Conservation (phyloP, 2,113 vertebrate genomes). For the Oreamnos americanus region DNA sequence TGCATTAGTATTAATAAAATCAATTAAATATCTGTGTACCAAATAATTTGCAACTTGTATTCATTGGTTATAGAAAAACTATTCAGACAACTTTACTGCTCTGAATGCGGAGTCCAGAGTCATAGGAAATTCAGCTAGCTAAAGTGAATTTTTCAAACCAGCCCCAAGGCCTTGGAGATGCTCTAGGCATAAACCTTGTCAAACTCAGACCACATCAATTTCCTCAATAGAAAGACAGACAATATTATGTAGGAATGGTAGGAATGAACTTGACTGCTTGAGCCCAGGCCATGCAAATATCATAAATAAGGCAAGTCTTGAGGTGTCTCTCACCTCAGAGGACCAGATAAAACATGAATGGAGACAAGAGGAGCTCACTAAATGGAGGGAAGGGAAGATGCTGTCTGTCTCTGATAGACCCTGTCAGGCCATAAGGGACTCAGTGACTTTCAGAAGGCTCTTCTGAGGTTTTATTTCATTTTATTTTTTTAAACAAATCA, state of each 20-base stretch:
- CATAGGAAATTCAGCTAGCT: neutral
- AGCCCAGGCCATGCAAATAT: neutral
- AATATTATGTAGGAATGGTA: neutral
- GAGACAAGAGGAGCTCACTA: neutral
- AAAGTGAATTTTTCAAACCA: constrained; percentile 15
- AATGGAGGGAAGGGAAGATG: neutral
- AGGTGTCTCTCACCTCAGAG: neutral
- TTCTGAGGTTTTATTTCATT: neutral
- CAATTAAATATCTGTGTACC: neutral
- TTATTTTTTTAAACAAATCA: neutral
- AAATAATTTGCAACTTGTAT: neutral
- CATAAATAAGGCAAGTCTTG: neutral
- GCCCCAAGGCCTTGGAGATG: neutral
- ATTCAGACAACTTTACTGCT: neutral
- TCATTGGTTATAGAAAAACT: neutral
- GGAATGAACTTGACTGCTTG: neutral
- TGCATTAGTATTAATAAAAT: neutral
- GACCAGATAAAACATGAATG: neutral
- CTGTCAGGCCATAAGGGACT: neutral
- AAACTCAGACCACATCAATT: neutral
- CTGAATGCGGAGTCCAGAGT: neutral
- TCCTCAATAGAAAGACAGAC: neutral
- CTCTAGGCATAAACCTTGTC: neutral
- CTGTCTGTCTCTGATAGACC: neutral
- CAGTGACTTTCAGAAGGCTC: neutral